Evolutionary conservation across 2,797 vertebrate genomes (phyloP).

Genomic region (Otus scops): DNA sequence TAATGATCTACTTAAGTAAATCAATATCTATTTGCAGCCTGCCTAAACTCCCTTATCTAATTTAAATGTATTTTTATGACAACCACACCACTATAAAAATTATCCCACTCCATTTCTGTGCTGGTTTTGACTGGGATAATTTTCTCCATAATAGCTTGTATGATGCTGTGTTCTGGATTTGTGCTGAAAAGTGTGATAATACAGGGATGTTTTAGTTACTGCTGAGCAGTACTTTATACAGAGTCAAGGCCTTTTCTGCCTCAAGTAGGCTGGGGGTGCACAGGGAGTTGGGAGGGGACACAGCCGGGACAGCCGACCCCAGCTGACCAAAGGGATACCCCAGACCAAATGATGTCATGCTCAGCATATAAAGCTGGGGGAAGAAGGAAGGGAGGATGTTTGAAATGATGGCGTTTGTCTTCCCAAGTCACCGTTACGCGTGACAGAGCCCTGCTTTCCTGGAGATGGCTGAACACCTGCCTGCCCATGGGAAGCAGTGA

Average conservation of each 20-base stretch:
- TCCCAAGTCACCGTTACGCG: rapidly evolving
- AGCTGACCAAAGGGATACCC: background rate
- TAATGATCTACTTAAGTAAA: background rate
- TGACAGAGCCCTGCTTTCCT: too few relatives aligned
- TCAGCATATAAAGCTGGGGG: background rate
- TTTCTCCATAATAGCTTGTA: too few relatives aligned
- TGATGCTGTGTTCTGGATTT: too few relatives aligned
- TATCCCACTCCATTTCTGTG: background rate
- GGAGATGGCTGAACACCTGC: too few relatives aligned
- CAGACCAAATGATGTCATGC: rapidly evolving
- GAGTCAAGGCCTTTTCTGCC: too few relatives aligned
- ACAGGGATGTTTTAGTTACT: too few relatives aligned
- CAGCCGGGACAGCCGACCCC: too few relatives aligned
- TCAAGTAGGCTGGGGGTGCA: too few relatives aligned
- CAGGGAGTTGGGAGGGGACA: too few relatives aligned
- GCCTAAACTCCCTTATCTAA: background rate
- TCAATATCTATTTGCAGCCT: background rate
- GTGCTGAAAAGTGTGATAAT: too few relatives aligned
- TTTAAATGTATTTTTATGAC: background rate
- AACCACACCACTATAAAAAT: background rate
- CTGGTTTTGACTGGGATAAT: background rate
- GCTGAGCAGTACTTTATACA: too few relatives aligned
- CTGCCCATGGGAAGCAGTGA: too few relatives aligned
- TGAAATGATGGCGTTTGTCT: rapidly evolving
- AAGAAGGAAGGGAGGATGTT: background rate